Base-by-base conservation (phyloP, 2,888 invertebrate genomes). In the Eupeodes latifasciatus region DNA sequence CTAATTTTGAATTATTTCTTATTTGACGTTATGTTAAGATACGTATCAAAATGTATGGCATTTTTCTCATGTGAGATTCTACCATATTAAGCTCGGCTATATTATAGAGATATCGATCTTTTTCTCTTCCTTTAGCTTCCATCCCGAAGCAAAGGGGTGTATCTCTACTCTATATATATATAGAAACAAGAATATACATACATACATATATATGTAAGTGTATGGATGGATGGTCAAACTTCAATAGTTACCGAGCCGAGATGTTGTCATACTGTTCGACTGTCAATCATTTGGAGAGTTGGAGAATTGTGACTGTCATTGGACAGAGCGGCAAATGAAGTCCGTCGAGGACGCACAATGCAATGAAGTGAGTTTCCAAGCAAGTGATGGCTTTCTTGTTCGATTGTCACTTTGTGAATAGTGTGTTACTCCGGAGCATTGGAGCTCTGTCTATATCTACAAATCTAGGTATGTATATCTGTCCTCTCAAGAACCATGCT, bases 331-430 rank as follows among this genome's bases (percentile, higher is more conserved):
- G 81, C 62, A 82, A 86, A 86, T 86, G 82, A 82, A 82, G 82
- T 82, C 82, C 86, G 27, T 55, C 86, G 86, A 86, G 79, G 86
- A 86, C 86, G 75, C 57, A 77, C 71, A 66, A 36, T 62, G 62
- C 81, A 76, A 11, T 12, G 34, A 55, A 62, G 67, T 62, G 78
- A 82, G 69, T 47, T 78, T 57, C 34, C 34, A 86, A 75, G 80
- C 27, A 85, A 76, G 86, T 86, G 86, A 82, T 82, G 86, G 83
- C 82, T 86, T 86, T 86, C 78, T 75, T 83, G 82, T 78, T 74
- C 82, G 85, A 62, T 75, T 78, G 86, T 75, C 86, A 82, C 75
- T 86, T 67, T 53, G 19, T 36, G 16, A 49, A 51, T 71, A 44
- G 47, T n/a, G 53, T 40, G 16, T n/a, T 59, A 34, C 10, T 66